Evolutionary conservation across 2,888 invertebrate genomes (phyloP).

Genomic region (Drosophila niveifrons): DNA sequence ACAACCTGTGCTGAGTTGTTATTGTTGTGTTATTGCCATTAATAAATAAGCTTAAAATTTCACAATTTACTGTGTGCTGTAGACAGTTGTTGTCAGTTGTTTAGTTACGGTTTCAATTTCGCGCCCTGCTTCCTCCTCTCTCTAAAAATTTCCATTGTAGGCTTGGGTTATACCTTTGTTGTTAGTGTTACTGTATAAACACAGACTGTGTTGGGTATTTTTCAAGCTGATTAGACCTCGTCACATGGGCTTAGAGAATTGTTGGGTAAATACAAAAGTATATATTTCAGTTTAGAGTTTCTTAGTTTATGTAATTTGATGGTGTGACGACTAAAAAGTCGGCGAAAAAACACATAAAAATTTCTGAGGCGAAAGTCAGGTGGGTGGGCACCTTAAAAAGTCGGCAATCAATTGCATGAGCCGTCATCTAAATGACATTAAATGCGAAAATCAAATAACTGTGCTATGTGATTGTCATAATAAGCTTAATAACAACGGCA

Average conservation of each 20-base stretch:
- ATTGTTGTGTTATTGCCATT: slow-evolving; percentile 25
- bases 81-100: slow-evolving; percentile 54
- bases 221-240: slow-evolving; percentile 68
- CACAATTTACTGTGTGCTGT: slow-evolving; percentile 54
- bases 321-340: not conserved
- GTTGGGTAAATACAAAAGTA: not conserved
- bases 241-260: slow-evolving; percentile 16
- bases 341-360: slow-evolving; percentile 51
- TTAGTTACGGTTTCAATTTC: slow-evolving; percentile 52
- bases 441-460: slow-evolving; percentile 74
- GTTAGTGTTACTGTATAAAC: slow-evolving; percentile 52
- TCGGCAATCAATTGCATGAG: slow-evolving; percentile 26
- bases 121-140: not conserved
- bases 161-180: slow-evolving; percentile 20
- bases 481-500: slow-evolving; percentile 58
- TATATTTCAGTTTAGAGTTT: not conserved
- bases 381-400: slow-evolving; percentile 18
- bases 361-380: slow-evolving; percentile 60
- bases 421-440: slow-evolving; percentile 54
- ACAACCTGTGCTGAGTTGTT: slow-evolving; percentile 11
- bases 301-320: slow-evolving; percentile 1
- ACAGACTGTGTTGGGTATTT: slow-evolving; percentile 56
- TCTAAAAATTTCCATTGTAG: not conserved
- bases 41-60: slow-evolving; percentile 65
- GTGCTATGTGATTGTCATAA: slow-evolving; percentile 71